Evolutionary conservation across 1,140 invertebrate species (phyloP).

Genomic region (Drosophila sturtevanti): DNA sequence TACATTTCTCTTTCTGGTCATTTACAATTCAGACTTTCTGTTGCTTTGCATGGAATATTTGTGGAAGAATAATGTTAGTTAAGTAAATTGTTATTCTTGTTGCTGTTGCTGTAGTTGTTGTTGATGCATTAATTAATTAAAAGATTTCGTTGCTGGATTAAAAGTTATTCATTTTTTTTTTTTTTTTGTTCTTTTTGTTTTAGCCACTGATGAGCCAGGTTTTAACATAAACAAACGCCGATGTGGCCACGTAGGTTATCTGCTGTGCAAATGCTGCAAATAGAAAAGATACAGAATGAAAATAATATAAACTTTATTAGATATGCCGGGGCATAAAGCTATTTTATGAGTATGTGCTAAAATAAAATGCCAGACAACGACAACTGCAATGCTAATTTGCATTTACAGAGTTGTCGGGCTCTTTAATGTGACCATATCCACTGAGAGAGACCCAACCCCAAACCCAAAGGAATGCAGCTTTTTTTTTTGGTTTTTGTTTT

Average conservation of each 20-base stretch:
- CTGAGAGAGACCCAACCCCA: background rate
- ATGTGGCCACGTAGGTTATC: constrained; percentile 53
- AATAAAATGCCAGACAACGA: constrained; percentile 46
- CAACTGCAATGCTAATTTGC: constrained; percentile 67
- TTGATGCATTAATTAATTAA: constrained; percentile 13
- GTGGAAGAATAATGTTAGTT: constrained; percentile 35
- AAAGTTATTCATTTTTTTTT: background rate
- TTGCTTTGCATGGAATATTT: constrained; percentile 49
- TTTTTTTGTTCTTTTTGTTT: background rate
- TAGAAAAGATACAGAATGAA: constrained; percentile 39
- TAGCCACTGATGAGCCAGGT: constrained; percentile 70
- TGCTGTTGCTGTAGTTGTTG: constrained; percentile 5
- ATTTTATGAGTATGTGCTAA: constrained; percentile 52
- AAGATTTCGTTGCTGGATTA: background rate
- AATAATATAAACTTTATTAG: constrained; percentile 67
- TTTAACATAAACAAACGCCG: constrained; percentile 65
- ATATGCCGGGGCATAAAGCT: constrained; percentile 40
- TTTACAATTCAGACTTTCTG: constrained; percentile 57
- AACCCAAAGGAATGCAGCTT: constrained; percentile 39
- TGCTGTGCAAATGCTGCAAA: constrained; percentile 68
- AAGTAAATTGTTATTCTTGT: constrained; percentile 12
- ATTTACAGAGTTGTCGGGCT: constrained; percentile 47
- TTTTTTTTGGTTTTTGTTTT: constrained; percentile 14
- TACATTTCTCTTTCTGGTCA: constrained; percentile 31
- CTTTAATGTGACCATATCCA: constrained; percentile 23